phyloP scores from a whole-genome alignment of 2,113 vertebrate species.

The Microtus oregoni region DNA sequence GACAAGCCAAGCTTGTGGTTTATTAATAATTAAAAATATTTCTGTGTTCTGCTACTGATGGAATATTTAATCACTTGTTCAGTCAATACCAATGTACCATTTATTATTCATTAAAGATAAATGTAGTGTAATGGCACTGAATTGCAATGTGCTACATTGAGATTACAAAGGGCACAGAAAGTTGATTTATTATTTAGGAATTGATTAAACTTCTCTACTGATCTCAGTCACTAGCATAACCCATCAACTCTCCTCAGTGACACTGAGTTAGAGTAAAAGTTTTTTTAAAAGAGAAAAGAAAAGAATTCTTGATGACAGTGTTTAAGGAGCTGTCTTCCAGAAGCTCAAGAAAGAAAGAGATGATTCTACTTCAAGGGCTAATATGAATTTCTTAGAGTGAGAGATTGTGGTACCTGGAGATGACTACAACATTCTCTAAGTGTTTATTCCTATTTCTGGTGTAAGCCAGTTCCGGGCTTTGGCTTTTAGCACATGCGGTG shows the following conservation, averaged over 20 bases:
- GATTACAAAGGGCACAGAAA: conserved; percentile 85
- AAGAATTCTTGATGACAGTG: neutral
- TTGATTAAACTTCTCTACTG: conserved; percentile 85
- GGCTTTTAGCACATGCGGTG: conserved; percentile 61
- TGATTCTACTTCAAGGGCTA: conserved; percentile 7
- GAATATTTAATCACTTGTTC: conserved; percentile 90
- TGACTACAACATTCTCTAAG: neutral
- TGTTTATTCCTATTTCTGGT: conserved; percentile 28
- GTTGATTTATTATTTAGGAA: conserved; percentile 88
- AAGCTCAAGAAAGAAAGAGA: neutral
- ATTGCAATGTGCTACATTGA: conserved; percentile 84
- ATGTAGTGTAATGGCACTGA: conserved; percentile 85
- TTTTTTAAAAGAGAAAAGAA: neutral
- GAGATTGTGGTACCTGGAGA: neutral
- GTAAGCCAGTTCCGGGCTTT: neutral
- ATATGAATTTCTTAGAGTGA: neutral
- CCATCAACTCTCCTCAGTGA: conserved; percentile 75
- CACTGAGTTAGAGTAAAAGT: conserved; percentile 57
- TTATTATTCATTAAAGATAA: conserved; percentile 92
- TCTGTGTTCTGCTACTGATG: conserved; percentile 87
- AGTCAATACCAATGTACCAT: conserved; percentile 88
- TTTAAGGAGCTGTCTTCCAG: neutral
- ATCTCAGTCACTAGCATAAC: conserved; percentile 83
- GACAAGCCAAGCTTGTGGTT: conserved; percentile 84
- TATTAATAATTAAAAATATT: conserved; percentile 90